These are phyloP conservation scores for Thryonomys swinderianus DNA, from an alignment of 2,113 vertebrate species.

Conservation along the genomic window DNA sequence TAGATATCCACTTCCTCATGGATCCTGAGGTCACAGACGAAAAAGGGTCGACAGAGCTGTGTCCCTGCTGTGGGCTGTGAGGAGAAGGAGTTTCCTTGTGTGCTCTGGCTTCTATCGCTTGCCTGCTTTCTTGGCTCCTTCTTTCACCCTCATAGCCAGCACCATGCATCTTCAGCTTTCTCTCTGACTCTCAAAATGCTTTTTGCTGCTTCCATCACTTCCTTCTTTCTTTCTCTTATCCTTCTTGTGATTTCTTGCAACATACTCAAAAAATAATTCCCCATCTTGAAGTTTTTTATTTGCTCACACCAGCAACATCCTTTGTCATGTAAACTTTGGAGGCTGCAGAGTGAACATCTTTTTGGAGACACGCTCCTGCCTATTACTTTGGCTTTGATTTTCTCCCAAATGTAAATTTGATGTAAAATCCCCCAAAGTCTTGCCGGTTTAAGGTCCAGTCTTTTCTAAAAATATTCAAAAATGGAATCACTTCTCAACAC, in stretches of 20 bases:
- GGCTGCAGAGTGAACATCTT: not conserved
- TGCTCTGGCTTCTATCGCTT: not conserved
- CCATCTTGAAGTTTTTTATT: not conserved
- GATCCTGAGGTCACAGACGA: not conserved
- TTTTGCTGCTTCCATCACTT: not conserved
- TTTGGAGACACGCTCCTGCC: not conserved
- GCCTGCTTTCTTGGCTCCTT: not conserved
- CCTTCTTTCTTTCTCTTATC: not conserved
- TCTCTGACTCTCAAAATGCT: not conserved
- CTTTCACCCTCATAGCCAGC: not conserved
- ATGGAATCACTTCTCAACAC: not conserved
- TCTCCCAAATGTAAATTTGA: not conserved
- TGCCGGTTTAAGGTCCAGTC: not conserved
- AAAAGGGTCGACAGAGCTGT: not conserved
- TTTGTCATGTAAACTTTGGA: not conserved
- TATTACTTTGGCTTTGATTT: not conserved
- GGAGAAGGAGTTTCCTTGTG: not conserved
- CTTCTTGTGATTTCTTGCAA: not conserved
- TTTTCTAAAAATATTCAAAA: slow-evolving; percentile 25
- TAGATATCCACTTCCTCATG: not conserved
- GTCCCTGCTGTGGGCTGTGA: not conserved
- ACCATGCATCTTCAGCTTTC: not conserved
- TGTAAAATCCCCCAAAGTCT: not conserved
- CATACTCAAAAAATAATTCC: not conserved
- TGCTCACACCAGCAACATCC: not conserved